Base-by-base conservation (phyloP, 2,797 vertebrate species). In the Benthosema pterotum region DNA sequence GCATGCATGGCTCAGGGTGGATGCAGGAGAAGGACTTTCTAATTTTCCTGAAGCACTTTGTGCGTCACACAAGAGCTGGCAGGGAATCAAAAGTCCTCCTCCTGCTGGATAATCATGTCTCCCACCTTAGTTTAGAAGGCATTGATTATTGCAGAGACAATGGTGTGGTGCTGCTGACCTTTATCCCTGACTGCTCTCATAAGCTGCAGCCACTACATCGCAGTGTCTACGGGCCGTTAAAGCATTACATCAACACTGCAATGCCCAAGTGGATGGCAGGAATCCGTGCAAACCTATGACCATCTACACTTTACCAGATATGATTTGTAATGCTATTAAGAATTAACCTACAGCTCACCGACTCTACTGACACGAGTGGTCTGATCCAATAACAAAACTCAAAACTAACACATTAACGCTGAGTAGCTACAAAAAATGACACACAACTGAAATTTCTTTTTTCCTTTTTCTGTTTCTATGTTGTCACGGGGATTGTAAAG, bases 11-110 rank as follows among this genome's bases (percentile, higher is more conserved):
- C 9, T 69, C 57, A 16, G 67, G 72, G 17, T 70, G 63, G 63
- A 70, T 71, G 67, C 63, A 67, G 47, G 55, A 67, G 9, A 11
- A 55, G 25, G 25, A 25, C 11, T 64, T 64, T 12, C 5, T 56
- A 9, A 6, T 47, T 2, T 64, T 32, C 43, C 32, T 68, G 9
- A 13, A 28, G 13, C 65, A 68, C 65, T 68, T 68, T 25, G 50
- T n/a, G 18, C 16, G 22, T 6, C 47, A 62, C 47, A 69, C 45
- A 3, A 63, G 15, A 18, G 16, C 16, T 9, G 18, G 11, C 7
- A 15, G 42, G 9, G 67, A 57, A 8, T 12, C 16, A 15, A 63
- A 69, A 8, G 53, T 63, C 2, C 42, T 63, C 3, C 38, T 69
- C 4, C 22, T 63, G 3, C n/a, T 69, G 11, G 60, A 69, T 42